Base-by-base conservation (phyloP, 2,113 vertebrate species). In the Megaceryle torquata region DNA sequence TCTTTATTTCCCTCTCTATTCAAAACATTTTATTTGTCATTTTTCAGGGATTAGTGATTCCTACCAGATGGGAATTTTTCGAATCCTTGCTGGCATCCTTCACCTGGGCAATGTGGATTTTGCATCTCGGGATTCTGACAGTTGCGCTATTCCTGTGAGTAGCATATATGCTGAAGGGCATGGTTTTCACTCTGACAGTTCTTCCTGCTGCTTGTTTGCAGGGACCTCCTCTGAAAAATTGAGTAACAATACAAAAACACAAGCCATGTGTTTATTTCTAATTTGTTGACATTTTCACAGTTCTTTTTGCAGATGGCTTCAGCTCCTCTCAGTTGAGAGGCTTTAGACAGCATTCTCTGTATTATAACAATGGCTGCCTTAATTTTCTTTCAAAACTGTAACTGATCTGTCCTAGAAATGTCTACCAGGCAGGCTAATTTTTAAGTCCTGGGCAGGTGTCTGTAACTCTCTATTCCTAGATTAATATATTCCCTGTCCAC, bases 101-200 rank as follows among this genome's bases (percentile, higher is more conserved):
- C 99, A 99, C 96, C 94, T 99, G 82, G 99, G 99, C 88, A 99
- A 99, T 1, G 99, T 99, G 97, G 98, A 98, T 59, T 98, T 99
- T 96, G 98, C 98, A 17, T 98, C 99, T 89, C 98, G 98, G 95
- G 99, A 99, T 87, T 97, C 99, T n/a, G 99, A 99, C 97, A 99
- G 99, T 98, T 99, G 99, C 91, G 35, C 98, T 60, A 96, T 99
- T 96, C 97, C 98, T 78, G 99, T 99, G 97, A 99, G 98, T 98
- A 78, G 53, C 1, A 48, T 39, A 68, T 85, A 44, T 53, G 57
- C 81, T 91, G 67, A 50, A 67, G 61, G 37, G 5, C n/a, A 25
- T 56, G 54, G 29, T 72, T 83, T 46, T 35, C 70, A 35, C 74
- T 70, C 60, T 86, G 54, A 7, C 57, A 75, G 33, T n/a, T 74